Conservation (phyloP, 2,113 vertebrate genomes). For the Cettia cetti region DNA sequence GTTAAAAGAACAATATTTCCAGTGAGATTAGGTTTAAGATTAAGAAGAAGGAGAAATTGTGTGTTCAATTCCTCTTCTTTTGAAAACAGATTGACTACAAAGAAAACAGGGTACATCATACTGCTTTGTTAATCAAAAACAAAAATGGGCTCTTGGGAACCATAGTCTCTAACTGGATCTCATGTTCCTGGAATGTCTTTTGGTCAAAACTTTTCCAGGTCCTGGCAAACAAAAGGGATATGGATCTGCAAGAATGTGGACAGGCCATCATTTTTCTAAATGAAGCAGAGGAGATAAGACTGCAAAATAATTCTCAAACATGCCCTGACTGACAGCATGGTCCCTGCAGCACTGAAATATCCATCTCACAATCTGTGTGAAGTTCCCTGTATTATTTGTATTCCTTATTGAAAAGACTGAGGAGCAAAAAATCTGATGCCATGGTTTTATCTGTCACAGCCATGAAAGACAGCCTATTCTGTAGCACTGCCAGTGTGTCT, state of each 20-base stretch:
- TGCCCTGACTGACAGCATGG: accelerated
- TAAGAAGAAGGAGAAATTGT: background rate
- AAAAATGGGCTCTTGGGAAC: background rate
- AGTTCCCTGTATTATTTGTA: background rate
- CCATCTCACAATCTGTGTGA: background rate
- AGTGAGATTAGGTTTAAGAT: background rate
- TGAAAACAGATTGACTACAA: background rate
- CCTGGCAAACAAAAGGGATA: background rate
- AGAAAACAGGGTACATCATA: background rate
- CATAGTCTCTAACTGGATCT: background rate
- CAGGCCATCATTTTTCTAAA: background rate
- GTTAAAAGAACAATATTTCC: background rate
- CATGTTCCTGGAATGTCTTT: background rate
- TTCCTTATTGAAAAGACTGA: background rate
- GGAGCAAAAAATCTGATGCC: background rate
- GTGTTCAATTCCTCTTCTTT: background rate
- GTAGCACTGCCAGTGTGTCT: background rate
- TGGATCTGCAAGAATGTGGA: accelerated
- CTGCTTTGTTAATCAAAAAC: background rate
- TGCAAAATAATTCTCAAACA: background rate
- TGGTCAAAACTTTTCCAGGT: background rate
- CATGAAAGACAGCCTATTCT: background rate
- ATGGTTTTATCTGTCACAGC: background rate
- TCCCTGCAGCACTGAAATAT: background rate
- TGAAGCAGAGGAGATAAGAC: background rate